Conservation (phyloP, 2,113 vertebrate genomes). For the Ctenodactylus gundi region DNA sequence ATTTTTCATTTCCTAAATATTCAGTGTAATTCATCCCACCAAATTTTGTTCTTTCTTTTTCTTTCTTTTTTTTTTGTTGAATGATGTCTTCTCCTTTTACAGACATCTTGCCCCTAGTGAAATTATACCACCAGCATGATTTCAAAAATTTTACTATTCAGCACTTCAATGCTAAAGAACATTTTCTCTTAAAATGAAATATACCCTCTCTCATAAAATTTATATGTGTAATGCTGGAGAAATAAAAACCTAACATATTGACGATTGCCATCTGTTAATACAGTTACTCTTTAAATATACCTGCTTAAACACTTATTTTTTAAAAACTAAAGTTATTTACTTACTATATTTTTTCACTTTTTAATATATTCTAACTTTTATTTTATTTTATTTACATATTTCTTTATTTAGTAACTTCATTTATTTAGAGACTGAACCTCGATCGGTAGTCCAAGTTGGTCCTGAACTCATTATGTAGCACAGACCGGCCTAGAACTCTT, state of each 20-base stretch:
- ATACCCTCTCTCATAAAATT: neutral
- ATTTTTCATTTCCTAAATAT: slow-evolving; percentile 18
- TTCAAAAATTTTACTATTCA: slow-evolving; percentile 33
- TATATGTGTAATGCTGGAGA: neutral
- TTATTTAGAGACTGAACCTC: no score
- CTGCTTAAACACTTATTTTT: neutral
- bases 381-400: no score
- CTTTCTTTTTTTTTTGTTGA: neutral
- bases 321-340: neutral
- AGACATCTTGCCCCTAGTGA: neutral
- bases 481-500: no score
- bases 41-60: neutral
- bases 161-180: neutral
- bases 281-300: neutral
- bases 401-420: no score
- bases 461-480: no score
- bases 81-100: neutral
- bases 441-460: no score
- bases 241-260: neutral
- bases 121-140: neutral
- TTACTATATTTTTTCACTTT: neutral
- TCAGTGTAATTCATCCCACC: neutral
- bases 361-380: neutral
- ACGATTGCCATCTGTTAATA: neutral
- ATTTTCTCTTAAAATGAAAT: slow-evolving; percentile 7